Evolutionary conservation across 2,888 invertebrate species (phyloP).

Genomic region (Syrista parreyssii): DNA sequence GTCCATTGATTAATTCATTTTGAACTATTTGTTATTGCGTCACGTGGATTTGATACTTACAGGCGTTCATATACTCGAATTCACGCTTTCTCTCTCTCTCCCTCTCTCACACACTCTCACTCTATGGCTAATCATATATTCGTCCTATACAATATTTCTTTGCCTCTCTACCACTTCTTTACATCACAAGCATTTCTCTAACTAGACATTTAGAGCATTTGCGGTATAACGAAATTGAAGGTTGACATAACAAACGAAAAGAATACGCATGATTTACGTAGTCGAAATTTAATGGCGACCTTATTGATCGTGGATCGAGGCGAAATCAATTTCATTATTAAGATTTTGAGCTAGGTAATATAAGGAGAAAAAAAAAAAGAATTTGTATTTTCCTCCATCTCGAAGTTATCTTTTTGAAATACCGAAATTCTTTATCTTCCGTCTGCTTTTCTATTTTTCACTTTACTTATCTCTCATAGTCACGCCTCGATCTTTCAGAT

Average conservation of each 20-base stretch:
- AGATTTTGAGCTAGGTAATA: neutral
- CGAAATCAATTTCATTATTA: neutral
- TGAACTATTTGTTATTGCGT: no score
- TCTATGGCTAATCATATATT: slow-evolving; percentile 31
- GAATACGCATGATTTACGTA: neutral
- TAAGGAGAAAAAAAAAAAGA: neutral
- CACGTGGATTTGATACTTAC: no score
- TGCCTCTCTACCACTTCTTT: slow-evolving; percentile 17
- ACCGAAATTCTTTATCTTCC: no score
- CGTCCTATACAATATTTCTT: slow-evolving; percentile 36
- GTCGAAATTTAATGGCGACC: neutral
- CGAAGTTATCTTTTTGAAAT: neutral
- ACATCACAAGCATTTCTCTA: slow-evolving; percentile 27
- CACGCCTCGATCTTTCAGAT: neutral
- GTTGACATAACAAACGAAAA: neutral
- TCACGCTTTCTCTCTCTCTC: neutral
- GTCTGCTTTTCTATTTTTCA: neutral
- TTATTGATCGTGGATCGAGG: neutral
- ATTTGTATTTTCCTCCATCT: neutral
- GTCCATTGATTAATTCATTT: no score
- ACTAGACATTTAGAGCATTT: slow-evolving; percentile 18
- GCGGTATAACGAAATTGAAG: neutral
- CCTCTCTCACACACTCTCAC: slow-evolving; percentile 16
- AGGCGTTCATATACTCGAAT: no score
- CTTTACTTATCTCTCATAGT: neutral